Percentiles rank a stretch among this genome's conserved stretches.
phyloP scores from a whole-genome alignment of 2,888 invertebrate genomes.

The Cyaniris semiargus region DNA sequence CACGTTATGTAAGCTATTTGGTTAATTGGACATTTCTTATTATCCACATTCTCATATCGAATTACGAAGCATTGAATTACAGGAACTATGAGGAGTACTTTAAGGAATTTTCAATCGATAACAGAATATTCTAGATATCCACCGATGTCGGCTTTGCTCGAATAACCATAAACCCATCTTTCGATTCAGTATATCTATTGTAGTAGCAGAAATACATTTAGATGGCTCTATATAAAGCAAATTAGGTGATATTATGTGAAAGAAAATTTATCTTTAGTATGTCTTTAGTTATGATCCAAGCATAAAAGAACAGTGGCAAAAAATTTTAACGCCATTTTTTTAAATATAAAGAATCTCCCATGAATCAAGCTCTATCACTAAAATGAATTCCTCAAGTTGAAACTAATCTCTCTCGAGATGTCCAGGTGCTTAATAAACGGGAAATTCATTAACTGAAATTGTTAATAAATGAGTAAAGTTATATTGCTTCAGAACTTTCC shows the following conservation, averaged over 20 bases:
- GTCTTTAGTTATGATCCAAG: no score
- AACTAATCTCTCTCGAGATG: background rate
- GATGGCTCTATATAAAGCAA: no score
- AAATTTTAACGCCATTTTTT: background rate
- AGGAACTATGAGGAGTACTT: background rate
- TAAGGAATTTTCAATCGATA: background rate
- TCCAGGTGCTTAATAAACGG: conserved; percentile 3
- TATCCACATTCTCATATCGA: background rate
- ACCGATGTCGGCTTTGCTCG: no score
- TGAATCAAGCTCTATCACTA: background rate
- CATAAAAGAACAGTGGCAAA: background rate
- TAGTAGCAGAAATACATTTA: no score
- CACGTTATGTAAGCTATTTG: conserved; percentile 10
- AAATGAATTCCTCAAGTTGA: background rate
- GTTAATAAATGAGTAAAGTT: conserved; percentile 25
- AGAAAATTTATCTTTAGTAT: no score
- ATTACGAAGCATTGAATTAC: background rate
- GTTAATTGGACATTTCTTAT: conserved; percentile 2
- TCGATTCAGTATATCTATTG: no score
- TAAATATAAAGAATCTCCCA: background rate
- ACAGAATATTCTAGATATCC: no score
- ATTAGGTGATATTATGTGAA: no score
- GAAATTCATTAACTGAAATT: conserved; percentile 21
- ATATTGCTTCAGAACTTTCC: background rate
- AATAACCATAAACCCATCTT: no score